A percentile compares a stretch with the other conserved stretches of the same genome.
These are phyloP conservation scores for Pholis gunnellus DNA, from an alignment of 2,113 vertebrate species.

Conservation along the genomic window DNA sequence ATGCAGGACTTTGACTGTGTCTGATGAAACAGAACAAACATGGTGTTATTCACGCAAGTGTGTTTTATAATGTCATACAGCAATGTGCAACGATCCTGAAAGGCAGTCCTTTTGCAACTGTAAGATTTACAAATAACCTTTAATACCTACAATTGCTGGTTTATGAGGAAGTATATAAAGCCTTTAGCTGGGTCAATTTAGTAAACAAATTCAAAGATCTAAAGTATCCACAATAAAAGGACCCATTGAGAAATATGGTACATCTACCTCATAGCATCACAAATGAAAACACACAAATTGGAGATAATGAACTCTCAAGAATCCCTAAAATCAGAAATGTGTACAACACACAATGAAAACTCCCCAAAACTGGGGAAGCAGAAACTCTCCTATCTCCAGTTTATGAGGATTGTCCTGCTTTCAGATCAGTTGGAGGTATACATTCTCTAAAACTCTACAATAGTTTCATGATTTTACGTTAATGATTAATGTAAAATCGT, in stretches of 20 bases:
- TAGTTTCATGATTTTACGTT: neutral
- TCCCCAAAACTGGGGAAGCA: neutral
- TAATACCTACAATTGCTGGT: neutral
- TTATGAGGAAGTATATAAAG: neutral
- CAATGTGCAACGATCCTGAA: neutral
- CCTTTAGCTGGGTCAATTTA: neutral
- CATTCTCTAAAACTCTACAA: neutral
- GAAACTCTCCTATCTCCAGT: neutral
- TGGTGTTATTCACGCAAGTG: neutral
- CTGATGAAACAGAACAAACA: constrained; percentile 29
- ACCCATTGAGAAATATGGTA: neutral
- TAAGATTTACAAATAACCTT: neutral
- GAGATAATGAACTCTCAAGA: neutral
- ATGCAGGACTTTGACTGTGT: constrained; percentile 11
- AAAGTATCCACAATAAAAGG: neutral
- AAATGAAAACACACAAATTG: neutral
- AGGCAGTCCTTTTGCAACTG: neutral
- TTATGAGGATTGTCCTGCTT: neutral
- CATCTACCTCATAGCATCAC: neutral
- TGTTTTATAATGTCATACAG: constrained; percentile 11
- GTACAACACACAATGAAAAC: neutral
- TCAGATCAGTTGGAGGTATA: neutral
- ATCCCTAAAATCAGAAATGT: neutral
- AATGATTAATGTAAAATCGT: neutral
- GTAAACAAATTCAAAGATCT: neutral